Percentiles rank a stretch among this genome's conserved stretches.
Conservation (phyloP, 2,113 vertebrate genomes). For the Toxotes jaculatrix region DNA sequence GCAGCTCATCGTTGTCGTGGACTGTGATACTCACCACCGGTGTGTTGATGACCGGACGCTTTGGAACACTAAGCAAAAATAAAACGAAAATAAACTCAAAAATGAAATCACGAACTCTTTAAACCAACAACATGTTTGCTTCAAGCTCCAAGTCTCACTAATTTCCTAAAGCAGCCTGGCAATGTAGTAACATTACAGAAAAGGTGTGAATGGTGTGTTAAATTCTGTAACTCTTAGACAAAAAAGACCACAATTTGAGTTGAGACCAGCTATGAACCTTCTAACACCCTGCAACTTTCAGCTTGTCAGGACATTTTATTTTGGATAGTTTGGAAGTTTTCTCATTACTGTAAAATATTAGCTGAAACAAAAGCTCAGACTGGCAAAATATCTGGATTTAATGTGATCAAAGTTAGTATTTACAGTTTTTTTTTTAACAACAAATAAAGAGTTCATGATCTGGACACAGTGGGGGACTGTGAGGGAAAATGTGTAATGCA, state of each 20-base stretch:
- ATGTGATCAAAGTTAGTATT: not conserved
- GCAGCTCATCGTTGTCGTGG: constrained; percentile 85
- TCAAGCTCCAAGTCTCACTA: not conserved
- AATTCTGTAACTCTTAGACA: not conserved
- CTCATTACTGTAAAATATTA: not conserved
- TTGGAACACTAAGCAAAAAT: constrained; percentile 88
- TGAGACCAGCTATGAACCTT: not conserved
- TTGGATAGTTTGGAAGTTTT: not conserved
- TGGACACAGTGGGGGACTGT: not conserved
- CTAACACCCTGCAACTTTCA: not conserved
- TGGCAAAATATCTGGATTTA: not conserved
- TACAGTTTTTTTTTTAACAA: not conserved
- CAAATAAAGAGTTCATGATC: not conserved
- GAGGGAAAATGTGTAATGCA: not conserved
- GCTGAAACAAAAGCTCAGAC: not conserved
- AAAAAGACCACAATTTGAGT: not conserved
- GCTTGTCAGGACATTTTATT: not conserved
- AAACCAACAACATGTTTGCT: too few relatives aligned
- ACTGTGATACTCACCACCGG: constrained; percentile 94
- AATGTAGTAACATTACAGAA: not conserved
- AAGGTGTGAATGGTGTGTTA: not conserved
- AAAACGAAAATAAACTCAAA: not conserved
- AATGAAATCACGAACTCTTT: too few relatives aligned
- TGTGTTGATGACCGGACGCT: constrained; percentile 94
- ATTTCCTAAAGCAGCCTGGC: not conserved